These are phyloP conservation scores for Rhyacophila brunnea DNA, from an alignment of 1,140 invertebrate genomes.

Conservation along the genomic window DNA sequence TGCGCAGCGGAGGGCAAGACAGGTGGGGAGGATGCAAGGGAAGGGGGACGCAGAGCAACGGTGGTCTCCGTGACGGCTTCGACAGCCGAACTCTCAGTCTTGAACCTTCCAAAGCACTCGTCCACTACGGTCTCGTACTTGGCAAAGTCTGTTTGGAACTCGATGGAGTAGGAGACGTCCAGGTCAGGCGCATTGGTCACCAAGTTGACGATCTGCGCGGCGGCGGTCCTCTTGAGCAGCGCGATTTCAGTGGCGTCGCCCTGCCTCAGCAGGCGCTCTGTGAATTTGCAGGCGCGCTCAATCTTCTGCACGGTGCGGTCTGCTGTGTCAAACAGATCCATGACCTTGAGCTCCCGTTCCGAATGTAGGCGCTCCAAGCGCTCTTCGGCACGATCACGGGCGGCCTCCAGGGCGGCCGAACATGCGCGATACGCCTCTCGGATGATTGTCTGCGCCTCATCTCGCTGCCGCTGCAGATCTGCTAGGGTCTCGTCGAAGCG, in stretches of 20 bases:
- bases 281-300: constrained; percentile 82
- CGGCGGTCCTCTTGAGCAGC: constrained; percentile 74
- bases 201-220: constrained; percentile 71
- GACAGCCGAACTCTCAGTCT: constrained; percentile 52
- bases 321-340: constrained; percentile 80
- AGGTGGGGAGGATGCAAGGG: constrained; percentile 63
- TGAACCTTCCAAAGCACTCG: constrained; percentile 71
- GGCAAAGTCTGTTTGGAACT: constrained; percentile 78
- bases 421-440: constrained; percentile 82
- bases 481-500: constrained; percentile 76
- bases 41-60: constrained; percentile 37
- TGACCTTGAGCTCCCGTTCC: constrained; percentile 80
- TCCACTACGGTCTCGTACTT: constrained; percentile 72
- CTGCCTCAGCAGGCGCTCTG: constrained; percentile 72
- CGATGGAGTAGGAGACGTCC: constrained; percentile 73
- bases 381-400: constrained; percentile 70
- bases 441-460: constrained; percentile 81
- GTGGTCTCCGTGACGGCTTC: constrained; percentile 25
- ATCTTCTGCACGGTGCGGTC: constrained; percentile 79
- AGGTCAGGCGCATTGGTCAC: constrained; percentile 77
- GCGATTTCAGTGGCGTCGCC: constrained; percentile 82
- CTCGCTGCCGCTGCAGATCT: constrained; percentile 81
- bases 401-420: constrained; percentile 77
- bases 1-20: constrained; percentile 68
- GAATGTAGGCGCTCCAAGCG: constrained; percentile 80